phyloP scores from a whole-genome alignment of 2,888 invertebrate genomes.

The Heliconius charithonia region DNA sequence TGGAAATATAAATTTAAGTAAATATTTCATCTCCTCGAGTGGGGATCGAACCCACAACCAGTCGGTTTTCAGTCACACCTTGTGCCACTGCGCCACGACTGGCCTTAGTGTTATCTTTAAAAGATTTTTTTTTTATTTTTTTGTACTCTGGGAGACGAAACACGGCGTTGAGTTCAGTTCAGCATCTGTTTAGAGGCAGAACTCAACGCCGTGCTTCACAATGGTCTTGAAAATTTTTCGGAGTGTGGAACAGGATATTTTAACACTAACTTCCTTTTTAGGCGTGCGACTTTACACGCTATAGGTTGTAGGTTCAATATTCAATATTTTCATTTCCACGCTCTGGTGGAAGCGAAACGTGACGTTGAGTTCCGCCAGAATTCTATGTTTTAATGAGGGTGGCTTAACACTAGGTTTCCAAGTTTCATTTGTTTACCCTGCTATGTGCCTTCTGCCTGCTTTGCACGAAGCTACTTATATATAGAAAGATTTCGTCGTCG shows the following conservation, averaged over 20 bases:
- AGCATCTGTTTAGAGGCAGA: background rate
- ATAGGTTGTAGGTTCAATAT: background rate
- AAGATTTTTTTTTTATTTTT: background rate
- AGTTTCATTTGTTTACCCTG: background rate
- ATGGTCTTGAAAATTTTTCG: background rate
- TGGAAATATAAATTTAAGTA: no score
- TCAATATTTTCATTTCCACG: no score
- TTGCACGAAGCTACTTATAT: no score
- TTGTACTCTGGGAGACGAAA: background rate
- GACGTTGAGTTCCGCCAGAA: background rate
- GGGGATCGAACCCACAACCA: no score
- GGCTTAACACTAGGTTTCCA: background rate
- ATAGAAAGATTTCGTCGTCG: no score
- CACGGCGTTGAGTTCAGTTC: background rate
- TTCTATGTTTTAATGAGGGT: background rate
- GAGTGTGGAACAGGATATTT: no score
- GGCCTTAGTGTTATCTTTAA: background rate
- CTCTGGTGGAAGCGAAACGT: no score
- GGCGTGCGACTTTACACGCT: no score
- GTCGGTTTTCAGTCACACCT: no score
- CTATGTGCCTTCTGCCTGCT: background rate
- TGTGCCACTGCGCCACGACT: no score
- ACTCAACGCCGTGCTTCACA: background rate
- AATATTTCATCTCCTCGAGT: no score
- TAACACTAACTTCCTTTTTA: no score